Conservation (phyloP, 2,113 vertebrate species). For the Zosterops japonicus region DNA sequence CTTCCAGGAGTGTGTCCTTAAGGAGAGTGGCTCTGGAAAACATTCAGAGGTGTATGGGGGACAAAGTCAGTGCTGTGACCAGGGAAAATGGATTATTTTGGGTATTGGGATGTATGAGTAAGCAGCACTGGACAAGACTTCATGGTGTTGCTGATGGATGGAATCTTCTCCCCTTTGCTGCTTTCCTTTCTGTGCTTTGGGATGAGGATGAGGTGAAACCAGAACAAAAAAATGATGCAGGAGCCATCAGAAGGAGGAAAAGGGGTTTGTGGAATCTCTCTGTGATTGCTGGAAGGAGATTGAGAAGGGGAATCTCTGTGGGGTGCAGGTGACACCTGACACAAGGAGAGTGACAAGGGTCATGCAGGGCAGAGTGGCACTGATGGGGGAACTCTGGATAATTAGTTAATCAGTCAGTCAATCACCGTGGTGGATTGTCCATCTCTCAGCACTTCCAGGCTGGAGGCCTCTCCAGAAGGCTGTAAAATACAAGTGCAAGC, state of each 20-base stretch:
- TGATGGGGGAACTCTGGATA: background rate
- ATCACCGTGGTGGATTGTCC: background rate
- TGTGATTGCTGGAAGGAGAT: background rate
- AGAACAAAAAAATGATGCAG: background rate
- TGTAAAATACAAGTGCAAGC: background rate
- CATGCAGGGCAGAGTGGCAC: background rate
- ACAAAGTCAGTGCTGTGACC: background rate
- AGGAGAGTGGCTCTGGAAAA: background rate
- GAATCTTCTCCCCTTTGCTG: fast-evolving
- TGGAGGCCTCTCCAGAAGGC: background rate
- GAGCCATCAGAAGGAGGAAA: background rate
- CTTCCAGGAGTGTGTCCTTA: background rate
- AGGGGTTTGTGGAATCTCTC: background rate
- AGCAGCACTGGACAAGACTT: background rate
- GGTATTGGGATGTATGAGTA: fast-evolving
- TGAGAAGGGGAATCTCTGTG: background rate
- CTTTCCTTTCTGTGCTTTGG: background rate
- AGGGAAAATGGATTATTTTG: fast-evolving
- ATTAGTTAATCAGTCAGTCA: background rate
- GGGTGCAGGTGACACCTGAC: background rate
- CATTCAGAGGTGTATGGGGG: fast-evolving
- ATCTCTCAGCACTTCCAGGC: background rate
- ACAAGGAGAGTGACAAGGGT: background rate
- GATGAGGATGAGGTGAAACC: background rate
- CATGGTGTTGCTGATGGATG: background rate